Conservation (phyloP, 2,797 vertebrate genomes). For the Myripristis jacobus region DNA sequence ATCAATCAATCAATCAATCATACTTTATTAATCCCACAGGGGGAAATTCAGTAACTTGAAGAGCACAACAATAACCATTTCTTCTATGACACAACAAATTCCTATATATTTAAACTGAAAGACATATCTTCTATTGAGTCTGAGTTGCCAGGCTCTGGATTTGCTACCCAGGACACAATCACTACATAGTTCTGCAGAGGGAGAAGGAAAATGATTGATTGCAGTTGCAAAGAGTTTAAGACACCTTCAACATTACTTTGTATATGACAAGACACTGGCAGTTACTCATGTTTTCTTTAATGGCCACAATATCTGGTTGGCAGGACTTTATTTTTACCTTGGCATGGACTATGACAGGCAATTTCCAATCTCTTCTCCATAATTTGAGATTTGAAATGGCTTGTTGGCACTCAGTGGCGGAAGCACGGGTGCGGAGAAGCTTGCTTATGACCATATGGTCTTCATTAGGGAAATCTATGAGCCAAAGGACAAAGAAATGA, state of each 20-base stretch:
- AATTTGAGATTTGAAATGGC: slow-evolving; percentile 55
- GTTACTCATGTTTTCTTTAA: slow-evolving; percentile 36
- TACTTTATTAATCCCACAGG: too few species aligned
- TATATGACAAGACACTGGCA: slow-evolving; percentile 43
- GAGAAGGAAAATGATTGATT: slow-evolving; percentile 30
- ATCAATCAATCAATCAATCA: too few species aligned
- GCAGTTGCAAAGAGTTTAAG: slow-evolving; percentile 33
- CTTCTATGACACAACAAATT: slow-evolving; percentile 1
- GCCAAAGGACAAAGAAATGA: slow-evolving; percentile 29
- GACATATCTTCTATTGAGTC: background rate
- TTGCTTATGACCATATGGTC: slow-evolving; percentile 47
- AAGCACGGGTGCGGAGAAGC: slow-evolving; percentile 24
- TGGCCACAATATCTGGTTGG: slow-evolving; percentile 35
- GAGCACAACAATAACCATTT: background rate
- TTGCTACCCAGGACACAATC: slow-evolving; percentile 4
- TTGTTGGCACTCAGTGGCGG: slow-evolving; percentile 39
- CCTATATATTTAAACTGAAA: background rate
- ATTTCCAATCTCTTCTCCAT: slow-evolving; percentile 30
- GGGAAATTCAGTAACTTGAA: too few species aligned
- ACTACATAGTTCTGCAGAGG: background rate
- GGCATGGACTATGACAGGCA: slow-evolving; percentile 35
- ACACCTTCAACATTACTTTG: slow-evolving; percentile 39
- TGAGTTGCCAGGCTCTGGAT: slow-evolving; percentile 2
- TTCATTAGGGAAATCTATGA: slow-evolving; percentile 44
- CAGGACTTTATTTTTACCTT: slow-evolving; percentile 39